Conservation (phyloP, 2,797 vertebrate species). For the Brachymystax lenok region DNA sequence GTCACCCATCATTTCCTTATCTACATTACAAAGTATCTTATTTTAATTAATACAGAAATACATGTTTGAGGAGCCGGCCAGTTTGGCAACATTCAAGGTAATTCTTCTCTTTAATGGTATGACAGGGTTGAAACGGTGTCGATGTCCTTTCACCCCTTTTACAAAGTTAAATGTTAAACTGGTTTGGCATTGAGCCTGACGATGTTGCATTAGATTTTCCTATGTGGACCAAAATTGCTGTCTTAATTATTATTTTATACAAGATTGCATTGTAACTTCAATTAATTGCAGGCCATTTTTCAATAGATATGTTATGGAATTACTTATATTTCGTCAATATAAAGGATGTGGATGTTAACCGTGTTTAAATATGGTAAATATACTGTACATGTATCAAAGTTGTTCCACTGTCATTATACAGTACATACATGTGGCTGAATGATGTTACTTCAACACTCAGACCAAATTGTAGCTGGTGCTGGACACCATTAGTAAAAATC, state of each 20-base stretch:
- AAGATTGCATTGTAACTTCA: background rate
- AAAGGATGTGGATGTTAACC: too few relatives aligned
- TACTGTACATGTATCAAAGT: background rate
- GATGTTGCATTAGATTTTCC: slow-evolving; percentile 49
- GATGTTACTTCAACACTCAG: background rate
- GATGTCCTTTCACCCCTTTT: slow-evolving; percentile 63
- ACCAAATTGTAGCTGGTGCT: slow-evolving; percentile 59
- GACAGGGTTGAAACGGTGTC: slow-evolving; percentile 34
- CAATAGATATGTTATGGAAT: background rate
- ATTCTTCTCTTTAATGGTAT: background rate
- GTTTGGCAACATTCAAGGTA: slow-evolving; percentile 39
- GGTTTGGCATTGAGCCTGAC: background rate
- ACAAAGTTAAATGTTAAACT: slow-evolving; percentile 67
- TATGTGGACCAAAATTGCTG: slow-evolving; percentile 4
- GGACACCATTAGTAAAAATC: slow-evolving; percentile 66
- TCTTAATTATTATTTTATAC: background rate
- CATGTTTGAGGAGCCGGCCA: slow-evolving; percentile 40
- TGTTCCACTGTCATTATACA: background rate
- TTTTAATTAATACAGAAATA: background rate
- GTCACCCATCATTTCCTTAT: background rate
- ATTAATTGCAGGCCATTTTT: background rate
- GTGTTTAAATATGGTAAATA: too few relatives aligned
- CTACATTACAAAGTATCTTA: slow-evolving; percentile 19
- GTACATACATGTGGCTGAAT: background rate
- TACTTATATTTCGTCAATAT: background rate